A percentile compares a stretch with the other conserved stretches of the same genome.
Evolutionary conservation across 2,888 invertebrate species (phyloP).

Genomic region (Beris chalybata): DNA sequence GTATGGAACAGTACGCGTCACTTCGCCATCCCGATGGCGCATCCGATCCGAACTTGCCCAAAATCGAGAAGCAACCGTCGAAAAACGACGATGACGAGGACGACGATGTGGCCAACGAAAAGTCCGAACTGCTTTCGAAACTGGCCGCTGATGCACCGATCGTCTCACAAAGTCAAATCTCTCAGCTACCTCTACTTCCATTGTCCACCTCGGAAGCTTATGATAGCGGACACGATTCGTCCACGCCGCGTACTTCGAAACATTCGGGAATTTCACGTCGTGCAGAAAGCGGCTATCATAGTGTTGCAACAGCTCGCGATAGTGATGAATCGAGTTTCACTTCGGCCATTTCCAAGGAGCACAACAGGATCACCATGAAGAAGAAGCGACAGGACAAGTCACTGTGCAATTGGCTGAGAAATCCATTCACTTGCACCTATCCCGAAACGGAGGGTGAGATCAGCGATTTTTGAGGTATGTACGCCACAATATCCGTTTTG

Average conservation of each 20-base stretch:
- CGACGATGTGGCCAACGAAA: constrained; percentile 52
- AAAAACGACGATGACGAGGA: constrained; percentile 51
- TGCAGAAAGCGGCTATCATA: constrained; percentile 90
- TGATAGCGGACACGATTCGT: constrained; percentile 83
- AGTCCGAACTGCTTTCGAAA: constrained; percentile 49
- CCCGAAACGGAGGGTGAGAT: constrained; percentile 72
- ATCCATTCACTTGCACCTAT: constrained; percentile 77
- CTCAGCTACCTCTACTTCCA: constrained; percentile 50
- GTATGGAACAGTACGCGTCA: constrained; percentile 66
- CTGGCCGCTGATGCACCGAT: constrained; percentile 43
- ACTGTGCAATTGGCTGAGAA: constrained; percentile 74
- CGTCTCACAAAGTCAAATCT: constrained; percentile 49
- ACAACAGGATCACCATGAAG: constrained; percentile 54
- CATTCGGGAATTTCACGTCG: constrained; percentile 78
- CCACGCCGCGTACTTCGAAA: constrained; percentile 79
- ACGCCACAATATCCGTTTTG: constrained; percentile 4
- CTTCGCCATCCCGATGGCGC: constrained; percentile 89
- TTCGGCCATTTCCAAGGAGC: constrained; percentile 61
- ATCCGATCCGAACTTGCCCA: constrained; percentile 81
- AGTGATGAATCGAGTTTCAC: constrained; percentile 86
- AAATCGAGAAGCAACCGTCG: constrained; percentile 42
- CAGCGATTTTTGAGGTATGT: constrained; percentile 61
- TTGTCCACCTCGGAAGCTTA: constrained; percentile 68
- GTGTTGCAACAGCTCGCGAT: constrained; percentile 75
- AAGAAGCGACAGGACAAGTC: constrained; percentile 73